These are phyloP conservation scores for Amazona guildingii DNA, from an alignment of 2,113 vertebrate genomes.

Conservation along the genomic window DNA sequence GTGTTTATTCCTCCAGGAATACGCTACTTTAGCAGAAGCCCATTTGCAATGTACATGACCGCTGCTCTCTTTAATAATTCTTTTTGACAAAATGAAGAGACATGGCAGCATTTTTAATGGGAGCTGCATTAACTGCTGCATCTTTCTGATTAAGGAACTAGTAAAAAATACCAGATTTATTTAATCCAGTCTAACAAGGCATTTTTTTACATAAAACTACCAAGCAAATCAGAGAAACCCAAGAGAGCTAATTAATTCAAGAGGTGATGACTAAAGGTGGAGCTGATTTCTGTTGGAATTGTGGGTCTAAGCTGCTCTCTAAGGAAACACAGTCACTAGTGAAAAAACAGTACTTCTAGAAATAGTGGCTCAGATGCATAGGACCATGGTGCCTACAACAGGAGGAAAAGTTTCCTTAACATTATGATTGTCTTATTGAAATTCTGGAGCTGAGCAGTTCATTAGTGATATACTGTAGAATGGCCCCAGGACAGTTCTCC, in stretches of 20 bases:
- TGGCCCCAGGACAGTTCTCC: not conserved
- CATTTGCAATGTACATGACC: not conserved
- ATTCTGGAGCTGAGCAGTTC: not conserved
- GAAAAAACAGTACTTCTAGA: not conserved
- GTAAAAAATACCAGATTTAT: not conserved
- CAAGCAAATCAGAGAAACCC: not conserved
- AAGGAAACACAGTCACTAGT: not conserved
- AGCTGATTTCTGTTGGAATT: not conserved
- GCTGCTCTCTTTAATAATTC: conserved; percentile 9
- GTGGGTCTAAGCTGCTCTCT: not conserved
- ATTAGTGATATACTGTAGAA: not conserved
- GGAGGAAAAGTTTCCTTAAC: not conserved
- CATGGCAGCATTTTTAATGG: not conserved
- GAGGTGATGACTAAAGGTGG: not conserved
- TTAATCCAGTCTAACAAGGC: not conserved
- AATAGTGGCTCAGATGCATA: not conserved
- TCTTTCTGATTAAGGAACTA: not conserved
- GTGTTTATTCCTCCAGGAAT: conserved; percentile 43
- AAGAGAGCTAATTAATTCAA: not conserved
- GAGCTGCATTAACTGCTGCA: not conserved
- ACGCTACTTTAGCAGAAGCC: not conserved
- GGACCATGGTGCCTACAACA: not conserved
- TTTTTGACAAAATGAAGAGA: not conserved
- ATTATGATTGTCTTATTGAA: not conserved
- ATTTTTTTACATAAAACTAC: not conserved